Evolutionary conservation across 2,797 vertebrate species (phyloP), one percentile per base, ranked within the genome.

Genomic region (Clarias platycephalus): DNA sequence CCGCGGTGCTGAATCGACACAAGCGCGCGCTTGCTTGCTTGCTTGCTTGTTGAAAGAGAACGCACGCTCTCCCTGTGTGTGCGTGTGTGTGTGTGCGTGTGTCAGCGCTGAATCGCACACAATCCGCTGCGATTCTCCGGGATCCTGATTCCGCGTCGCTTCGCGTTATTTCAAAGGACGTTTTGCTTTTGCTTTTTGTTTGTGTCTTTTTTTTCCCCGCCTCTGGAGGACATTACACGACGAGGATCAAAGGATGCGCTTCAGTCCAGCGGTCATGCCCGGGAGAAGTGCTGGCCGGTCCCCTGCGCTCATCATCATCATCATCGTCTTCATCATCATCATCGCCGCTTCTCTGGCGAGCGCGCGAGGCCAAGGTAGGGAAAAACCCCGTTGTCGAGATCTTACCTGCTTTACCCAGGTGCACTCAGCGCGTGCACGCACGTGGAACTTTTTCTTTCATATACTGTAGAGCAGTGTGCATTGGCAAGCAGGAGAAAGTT

Each of bases 1-100:
- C 96, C 96, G 92, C 90, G 96, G 97, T 98, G 95, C 97, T 98
- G 97, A 96, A 93, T n/a, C 77, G 53, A 75, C 91, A 57, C 53
- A 12, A 3, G 12, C 76, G 55, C 68, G 57, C 53, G 37, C 37
- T n/a, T n/a, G 37, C 37, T n/a, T n/a, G 34, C 34, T 5, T 37
- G 34, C 34, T 37, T 22, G 18, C 53, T 58, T 53, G 49, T 53
- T 53, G 49, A 53, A 53, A 10, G 34, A 20, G 37, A 37, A 20
- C 74, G 10, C 57, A 78, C 22, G 18, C 62, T 31, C 37, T 34
- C 28, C 49, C 49, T 13, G 49, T 53, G 12, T 53, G 49, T 49
- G 44, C 13, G 44, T 49, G 10, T 49, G 10, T 13, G 49, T 53
- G 66, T 31, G 10, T 49, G 10, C 1, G 49, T 53, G 66, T 18